A percentile compares a stretch with the other conserved stretches of the same genome.
Evolutionary conservation across 2,888 invertebrate genomes (phyloP).

Genomic region (Amphimallon solstitiale): DNA sequence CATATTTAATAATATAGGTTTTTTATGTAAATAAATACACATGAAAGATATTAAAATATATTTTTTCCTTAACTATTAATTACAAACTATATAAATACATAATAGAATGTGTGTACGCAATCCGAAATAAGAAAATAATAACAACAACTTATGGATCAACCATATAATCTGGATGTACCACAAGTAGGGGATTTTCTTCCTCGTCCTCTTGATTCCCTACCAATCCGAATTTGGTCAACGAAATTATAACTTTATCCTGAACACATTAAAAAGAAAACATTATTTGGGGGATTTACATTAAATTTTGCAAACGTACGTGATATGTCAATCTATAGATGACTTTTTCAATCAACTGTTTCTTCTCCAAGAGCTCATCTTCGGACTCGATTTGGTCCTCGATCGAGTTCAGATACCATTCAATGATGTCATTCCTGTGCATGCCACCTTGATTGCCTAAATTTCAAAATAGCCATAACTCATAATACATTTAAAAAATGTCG

Average conservation of each 20-base stretch:
- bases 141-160: constrained; percentile 68
- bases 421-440: constrained; percentile 76
- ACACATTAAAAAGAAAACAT: constrained; percentile 49
- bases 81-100: constrained; percentile 5
- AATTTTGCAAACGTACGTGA: constrained; percentile 69
- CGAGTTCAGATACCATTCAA: constrained; percentile 93
- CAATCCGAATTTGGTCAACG: constrained; percentile 69
- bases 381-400: constrained; percentile 88
- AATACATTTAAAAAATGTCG: background rate
- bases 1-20: too few relatives aligned
- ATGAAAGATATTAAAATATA: too few relatives aligned
- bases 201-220: constrained; percentile 68
- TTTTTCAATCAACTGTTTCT: constrained; percentile 91
- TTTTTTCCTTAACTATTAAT: too few relatives aligned
- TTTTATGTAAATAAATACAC: too few relatives aligned
- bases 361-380: constrained; percentile 89
- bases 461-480: background rate
- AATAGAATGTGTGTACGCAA: background rate
- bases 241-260: constrained; percentile 87
- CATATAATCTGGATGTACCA: constrained; percentile 97
- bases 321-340: constrained; percentile 91
- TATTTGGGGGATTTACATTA: background rate
- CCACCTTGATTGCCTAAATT: constrained; percentile 32
- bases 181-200: constrained; percentile 84
- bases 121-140: background rate